Evolutionary conservation across 2,797 vertebrate genomes (phyloP).

Genomic region (Sitta carolinensis): DNA sequence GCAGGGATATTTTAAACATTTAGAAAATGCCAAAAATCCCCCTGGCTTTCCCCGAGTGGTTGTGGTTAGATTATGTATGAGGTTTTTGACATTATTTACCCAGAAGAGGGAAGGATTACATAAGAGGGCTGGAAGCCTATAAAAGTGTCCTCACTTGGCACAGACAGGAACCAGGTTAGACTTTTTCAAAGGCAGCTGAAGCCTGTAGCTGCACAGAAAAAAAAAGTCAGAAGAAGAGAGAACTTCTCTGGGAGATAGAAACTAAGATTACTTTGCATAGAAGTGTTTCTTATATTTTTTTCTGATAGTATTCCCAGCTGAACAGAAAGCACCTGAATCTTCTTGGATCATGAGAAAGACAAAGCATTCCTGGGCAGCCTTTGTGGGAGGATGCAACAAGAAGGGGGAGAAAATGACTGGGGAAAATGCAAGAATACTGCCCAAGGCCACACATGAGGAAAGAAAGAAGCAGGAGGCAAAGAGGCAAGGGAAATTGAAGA

Average conservation of each 20-base stretch:
- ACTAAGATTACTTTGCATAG: background rate
- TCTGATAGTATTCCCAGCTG: background rate
- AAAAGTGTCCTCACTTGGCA: background rate
- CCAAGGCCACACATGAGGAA: background rate
- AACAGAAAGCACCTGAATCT: background rate
- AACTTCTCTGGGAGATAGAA: background rate
- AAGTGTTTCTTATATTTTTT: background rate
- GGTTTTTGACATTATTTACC: constrained; percentile 24
- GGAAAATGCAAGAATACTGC: constrained; percentile 35
- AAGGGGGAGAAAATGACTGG: background rate
- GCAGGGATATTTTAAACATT: background rate
- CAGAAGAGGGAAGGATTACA: constrained; percentile 12
- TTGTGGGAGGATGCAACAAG: background rate
- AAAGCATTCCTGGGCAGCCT: background rate
- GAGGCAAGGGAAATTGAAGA: constrained; percentile 16
- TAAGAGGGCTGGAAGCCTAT: constrained; percentile 37
- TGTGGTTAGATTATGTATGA: background rate
- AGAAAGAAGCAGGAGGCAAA: background rate
- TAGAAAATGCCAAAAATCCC: constrained; percentile 9
- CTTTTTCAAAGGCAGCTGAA: background rate
- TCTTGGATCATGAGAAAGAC: constrained; percentile 26
- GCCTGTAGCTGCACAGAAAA: background rate
- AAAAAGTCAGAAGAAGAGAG: background rate
- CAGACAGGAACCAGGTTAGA: background rate
- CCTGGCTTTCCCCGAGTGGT: background rate